Evolutionary conservation across 1,140 invertebrate species (phyloP), one percentile per base, ranked within the genome.

Genomic region (Calosoma granatense): DNA sequence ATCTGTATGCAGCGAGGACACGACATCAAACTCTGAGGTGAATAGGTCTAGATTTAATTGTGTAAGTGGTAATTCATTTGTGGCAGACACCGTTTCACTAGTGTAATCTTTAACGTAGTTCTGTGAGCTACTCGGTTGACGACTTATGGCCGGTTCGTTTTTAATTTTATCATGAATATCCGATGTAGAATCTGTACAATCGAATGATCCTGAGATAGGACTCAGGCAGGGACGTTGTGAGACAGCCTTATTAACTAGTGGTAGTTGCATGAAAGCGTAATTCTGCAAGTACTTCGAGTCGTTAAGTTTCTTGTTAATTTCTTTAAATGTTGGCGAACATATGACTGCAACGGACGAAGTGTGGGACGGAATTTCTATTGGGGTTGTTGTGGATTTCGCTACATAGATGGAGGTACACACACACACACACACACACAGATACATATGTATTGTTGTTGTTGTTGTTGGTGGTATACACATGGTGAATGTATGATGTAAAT

Each of bases 1-100:
- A 22, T 61, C 59, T 55, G 64, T 47, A 17, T 11, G 17, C 9
- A 47, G 9, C 6, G 9, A 3, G 3, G 41, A 47, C 4, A 4
- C 4, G 15, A 9, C 41, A 47, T 47, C 41, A 30, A 14, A 57
- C 20, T 65, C 62, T 0, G 64, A 67, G 6, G 65, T 67, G 56
- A 71, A 70, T 20, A 69, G 54, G 6, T 66, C 65, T 53, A 71
- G 62, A 61, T 71, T 71, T 2, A 69, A 53, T 59, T 69, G 65
- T 0, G 69, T 71, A 3, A 78, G 54, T 0, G 76, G 76, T 1
- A 75, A 64, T 63, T 78, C 76, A 56, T 76, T 77, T 30, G 76
- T 77, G 22, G 74, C 67, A 53, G 15, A 26, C 12, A 43, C 17
- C 17, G 21, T 21, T 21, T 56, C 26, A 36, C 26, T n/a, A 6